These are phyloP conservation scores for Tragopan temminckii DNA, from an alignment of 2,797 vertebrate genomes.

Conservation along the genomic window DNA sequence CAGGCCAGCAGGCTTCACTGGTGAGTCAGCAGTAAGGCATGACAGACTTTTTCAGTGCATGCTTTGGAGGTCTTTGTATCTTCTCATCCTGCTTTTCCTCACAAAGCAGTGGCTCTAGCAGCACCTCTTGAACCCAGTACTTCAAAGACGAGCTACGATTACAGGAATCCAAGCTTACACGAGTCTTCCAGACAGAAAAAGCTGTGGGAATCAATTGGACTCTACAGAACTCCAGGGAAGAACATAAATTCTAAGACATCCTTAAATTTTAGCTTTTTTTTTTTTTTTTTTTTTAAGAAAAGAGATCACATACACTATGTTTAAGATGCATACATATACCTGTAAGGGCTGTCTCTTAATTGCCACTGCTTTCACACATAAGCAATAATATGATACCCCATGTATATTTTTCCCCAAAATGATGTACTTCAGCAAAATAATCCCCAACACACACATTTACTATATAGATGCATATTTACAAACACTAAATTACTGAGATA, in stretches of 20 bases:
- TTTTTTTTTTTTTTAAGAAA: neutral
- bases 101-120: neutral
- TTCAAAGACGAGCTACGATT: neutral
- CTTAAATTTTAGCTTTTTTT: neutral
- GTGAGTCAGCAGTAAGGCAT: neutral
- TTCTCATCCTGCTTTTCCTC: neutral
- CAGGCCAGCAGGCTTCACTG: neutral
- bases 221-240: neutral
- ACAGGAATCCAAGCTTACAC: neutral
- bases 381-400: accelerated
- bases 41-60: neutral
- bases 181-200: neutral
- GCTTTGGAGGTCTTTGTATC: neutral
- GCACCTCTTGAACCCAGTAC: neutral
- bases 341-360: neutral
- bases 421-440: neutral
- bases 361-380: neutral
- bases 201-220: neutral
- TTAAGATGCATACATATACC: neutral
- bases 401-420: neutral
- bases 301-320: neutral
- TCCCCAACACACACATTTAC: neutral
- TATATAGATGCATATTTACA: neutral
- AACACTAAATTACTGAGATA: neutral
- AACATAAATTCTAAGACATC: neutral